Evolutionary conservation across 2,888 invertebrate species (phyloP), one percentile per base, ranked within the genome.

Genomic region (Dexiosoma caninum): DNA sequence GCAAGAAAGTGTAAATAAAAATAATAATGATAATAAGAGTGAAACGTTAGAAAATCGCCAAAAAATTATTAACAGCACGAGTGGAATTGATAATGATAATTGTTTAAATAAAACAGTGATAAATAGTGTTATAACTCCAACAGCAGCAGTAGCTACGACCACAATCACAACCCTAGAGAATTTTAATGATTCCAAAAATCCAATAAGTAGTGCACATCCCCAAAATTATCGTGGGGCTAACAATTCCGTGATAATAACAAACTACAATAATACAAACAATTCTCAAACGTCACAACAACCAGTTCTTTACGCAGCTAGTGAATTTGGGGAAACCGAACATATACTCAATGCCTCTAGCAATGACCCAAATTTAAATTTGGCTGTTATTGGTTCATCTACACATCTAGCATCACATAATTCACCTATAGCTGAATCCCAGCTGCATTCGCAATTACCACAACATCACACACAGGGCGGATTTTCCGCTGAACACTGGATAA

Each of bases 201-300:
- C 74, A 12, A 32, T 51, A 64, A 70, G 62, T 59, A 79, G 59
- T 69, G 60, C 71, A n/a, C 69, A 67, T 19, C 89, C 89, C 9
- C 83, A 86, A 74, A 87, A 88, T 84, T 89, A 89, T 86, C 89
- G 89, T 60, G 89, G 89, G 44, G 82, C 86, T 30, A 88, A 89
- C 80, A 89, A 89, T 84, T 89, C 89, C 40, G 89, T 89, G 70
- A 89, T 89, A 42, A 89, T 88, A 84, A 84, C 89, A 44, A 88
- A 86, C 74, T 86, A 79, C 76, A 83, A 74, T 75, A 86, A 6
- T 85, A 86, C 23, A 79, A 86, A 23, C 84, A 86, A 40, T 85
- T 85, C 44, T 59, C 66, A 67, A 2, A n/a, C 53, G 46, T 40
- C 46, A 21, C 59, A 64, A 53, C 62, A 55, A 40, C n/a, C 44